phyloP scores from a whole-genome alignment of 2,888 invertebrate genomes.

The Hyposoter didymator region DNA sequence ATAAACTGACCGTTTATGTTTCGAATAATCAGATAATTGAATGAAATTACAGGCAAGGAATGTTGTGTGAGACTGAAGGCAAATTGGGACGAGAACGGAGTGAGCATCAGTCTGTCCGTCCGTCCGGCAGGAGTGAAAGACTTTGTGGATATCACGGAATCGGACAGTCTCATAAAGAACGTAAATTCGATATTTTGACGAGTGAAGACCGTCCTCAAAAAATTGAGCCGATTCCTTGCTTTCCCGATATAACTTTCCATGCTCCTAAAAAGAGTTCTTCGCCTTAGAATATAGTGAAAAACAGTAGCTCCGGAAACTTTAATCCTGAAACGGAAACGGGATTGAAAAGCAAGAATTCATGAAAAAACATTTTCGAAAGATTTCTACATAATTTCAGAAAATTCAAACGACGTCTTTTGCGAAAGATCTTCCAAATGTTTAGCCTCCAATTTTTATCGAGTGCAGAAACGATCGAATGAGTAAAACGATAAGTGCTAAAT shows the following conservation, averaged over 20 bases:
- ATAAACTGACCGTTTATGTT: background rate
- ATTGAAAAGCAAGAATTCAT: background rate
- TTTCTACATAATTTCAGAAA: constrained; percentile 10
- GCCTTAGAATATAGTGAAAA: background rate
- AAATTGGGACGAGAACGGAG: constrained; percentile 84
- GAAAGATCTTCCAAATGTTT: too few species aligned
- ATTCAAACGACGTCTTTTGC: background rate
- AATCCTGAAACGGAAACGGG: background rate
- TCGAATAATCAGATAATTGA: background rate
- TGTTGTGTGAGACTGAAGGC: constrained; percentile 85
- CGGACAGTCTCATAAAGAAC: constrained; percentile 76
- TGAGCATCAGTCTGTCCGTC: constrained; percentile 85
- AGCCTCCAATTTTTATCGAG: too few species aligned
- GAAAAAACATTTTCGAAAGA: background rate
- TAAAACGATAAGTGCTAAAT: too few species aligned
- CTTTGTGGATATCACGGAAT: constrained; percentile 84
- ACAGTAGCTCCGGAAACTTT: background rate
- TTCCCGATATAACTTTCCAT: background rate
- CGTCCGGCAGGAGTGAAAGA: constrained; percentile 85
- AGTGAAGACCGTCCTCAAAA: background rate
- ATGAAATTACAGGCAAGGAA: constrained; percentile 85
- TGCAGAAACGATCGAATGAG: too few species aligned
- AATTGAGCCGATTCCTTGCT: constrained; percentile 3
- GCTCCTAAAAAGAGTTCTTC: background rate
- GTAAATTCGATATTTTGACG: constrained; percentile 67